Evolutionary conservation across 2,113 vertebrate species (phyloP).

Genomic region (Eurypyga helias): DNA sequence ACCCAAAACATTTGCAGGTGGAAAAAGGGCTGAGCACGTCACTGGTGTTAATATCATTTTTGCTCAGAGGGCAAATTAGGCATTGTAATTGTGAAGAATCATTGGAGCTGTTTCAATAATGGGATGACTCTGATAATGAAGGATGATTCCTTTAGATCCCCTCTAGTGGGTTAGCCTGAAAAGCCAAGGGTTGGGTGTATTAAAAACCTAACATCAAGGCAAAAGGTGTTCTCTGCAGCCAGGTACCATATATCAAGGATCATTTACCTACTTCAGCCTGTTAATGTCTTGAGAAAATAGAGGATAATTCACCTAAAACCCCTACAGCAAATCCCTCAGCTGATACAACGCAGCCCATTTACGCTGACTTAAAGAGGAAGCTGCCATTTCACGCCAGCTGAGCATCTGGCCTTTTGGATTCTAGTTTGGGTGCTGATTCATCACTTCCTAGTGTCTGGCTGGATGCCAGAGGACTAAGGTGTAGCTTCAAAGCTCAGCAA

Average conservation of each 20-base stretch:
- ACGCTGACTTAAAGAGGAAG: not conserved
- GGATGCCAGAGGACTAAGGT: not conserved
- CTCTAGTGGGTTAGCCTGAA: not conserved
- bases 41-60: slow-evolving; percentile 50
- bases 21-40: slow-evolving; percentile 62
- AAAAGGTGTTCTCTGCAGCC: not conserved
- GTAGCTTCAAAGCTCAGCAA: not conserved
- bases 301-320: not conserved
- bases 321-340: not conserved
- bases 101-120: slow-evolving; percentile 34
- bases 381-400: not conserved
- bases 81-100: slow-evolving; percentile 54
- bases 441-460: not conserved
- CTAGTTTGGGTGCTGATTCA: not conserved
- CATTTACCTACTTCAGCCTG: not conserved
- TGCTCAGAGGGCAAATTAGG: slow-evolving; percentile 65
- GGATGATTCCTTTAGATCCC: slow-evolving; percentile 34
- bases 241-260: not conserved
- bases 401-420: not conserved
- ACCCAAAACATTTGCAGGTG: slow-evolving; percentile 64
- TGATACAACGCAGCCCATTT: not conserved
- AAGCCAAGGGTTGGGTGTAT: not conserved
- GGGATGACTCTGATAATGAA: slow-evolving; percentile 58
- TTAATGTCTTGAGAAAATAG: not conserved
- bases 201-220: not conserved